These are phyloP conservation scores for Oncopodura yosiiana DNA, from an alignment of 1,140 invertebrate species.

Conservation along the genomic window DNA sequence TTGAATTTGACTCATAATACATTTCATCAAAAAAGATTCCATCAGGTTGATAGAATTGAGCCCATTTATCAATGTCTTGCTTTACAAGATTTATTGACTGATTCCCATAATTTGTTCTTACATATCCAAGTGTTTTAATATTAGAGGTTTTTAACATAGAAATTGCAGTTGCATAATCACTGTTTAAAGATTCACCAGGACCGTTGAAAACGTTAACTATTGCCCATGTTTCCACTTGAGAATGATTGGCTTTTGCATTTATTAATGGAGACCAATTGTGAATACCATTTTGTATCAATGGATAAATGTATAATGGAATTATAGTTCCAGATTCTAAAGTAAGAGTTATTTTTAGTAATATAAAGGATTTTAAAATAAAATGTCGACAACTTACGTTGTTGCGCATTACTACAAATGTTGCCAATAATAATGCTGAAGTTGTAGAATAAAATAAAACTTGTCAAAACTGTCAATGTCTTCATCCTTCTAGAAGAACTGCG, in stretches of 20 bases:
- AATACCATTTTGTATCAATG: slow-evolving; percentile 1
- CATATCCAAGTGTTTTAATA: slow-evolving; percentile 22
- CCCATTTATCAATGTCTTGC: slow-evolving; percentile 16
- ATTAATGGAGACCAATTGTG: slow-evolving; percentile 22
- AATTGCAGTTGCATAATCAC: slow-evolving; percentile 6
- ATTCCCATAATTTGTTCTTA: slow-evolving; percentile 14
- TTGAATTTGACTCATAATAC: background rate
- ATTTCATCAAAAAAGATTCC: slow-evolving; percentile 33
- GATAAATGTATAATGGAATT: slow-evolving; percentile 25
- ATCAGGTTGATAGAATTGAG: background rate
- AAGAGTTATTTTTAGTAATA: too few species aligned
- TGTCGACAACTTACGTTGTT: too few species aligned
- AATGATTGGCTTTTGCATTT: slow-evolving; percentile 7
- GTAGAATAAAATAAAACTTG: too few species aligned
- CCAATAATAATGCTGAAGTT: too few species aligned
- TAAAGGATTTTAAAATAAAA: too few species aligned
- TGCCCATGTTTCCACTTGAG: slow-evolving; percentile 18
- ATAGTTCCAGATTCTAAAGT: slow-evolving; percentile 15
- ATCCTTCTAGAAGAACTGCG: too few species aligned
- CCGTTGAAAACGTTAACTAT: slow-evolving; percentile 27
- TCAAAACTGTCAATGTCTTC: too few species aligned
- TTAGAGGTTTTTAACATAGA: slow-evolving; percentile 3
- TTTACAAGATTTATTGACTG: background rate
- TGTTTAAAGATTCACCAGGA: slow-evolving; percentile 1
- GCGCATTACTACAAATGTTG: too few species aligned